These are phyloP conservation scores for Notoglanidium macrostoma DNA, from an alignment of 2,797 vertebrate species.

Conservation along the genomic window DNA sequence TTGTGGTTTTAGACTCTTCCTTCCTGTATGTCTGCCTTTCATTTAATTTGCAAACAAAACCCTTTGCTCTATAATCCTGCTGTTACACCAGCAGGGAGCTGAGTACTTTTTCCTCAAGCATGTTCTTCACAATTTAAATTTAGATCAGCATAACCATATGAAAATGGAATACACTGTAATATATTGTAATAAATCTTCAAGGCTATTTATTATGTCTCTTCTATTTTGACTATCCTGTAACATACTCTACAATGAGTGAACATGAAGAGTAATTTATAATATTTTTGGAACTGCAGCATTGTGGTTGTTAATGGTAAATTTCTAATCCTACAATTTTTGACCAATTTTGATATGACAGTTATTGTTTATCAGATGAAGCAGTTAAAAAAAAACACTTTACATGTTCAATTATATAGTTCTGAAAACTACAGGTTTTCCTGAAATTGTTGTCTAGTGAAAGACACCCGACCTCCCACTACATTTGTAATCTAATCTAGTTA, in stretches of 20 bases:
- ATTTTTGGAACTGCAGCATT: not conserved
- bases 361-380: not conserved
- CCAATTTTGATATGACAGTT: not conserved
- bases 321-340: not conserved
- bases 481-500: not conserved
- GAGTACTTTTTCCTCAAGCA: not conserved
- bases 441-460: not conserved
- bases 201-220: not conserved
- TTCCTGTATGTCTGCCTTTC: not conserved
- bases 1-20: not conserved
- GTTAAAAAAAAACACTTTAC: not conserved
- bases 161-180: not conserved
- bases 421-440: not conserved
- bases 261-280: not conserved
- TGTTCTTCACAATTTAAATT: conserved; percentile 19
- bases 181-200: not conserved
- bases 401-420: not conserved
- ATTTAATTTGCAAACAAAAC: conserved; percentile 10
- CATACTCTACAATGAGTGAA: not conserved
- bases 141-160: not conserved
- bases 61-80: not conserved
- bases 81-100: not conserved
- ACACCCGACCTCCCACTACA: not conserved
- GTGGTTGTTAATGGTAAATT: not conserved
- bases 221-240: conserved; percentile 5